Conservation (phyloP, 2,888 invertebrate species). For the Drosophila meridiana region DNA sequence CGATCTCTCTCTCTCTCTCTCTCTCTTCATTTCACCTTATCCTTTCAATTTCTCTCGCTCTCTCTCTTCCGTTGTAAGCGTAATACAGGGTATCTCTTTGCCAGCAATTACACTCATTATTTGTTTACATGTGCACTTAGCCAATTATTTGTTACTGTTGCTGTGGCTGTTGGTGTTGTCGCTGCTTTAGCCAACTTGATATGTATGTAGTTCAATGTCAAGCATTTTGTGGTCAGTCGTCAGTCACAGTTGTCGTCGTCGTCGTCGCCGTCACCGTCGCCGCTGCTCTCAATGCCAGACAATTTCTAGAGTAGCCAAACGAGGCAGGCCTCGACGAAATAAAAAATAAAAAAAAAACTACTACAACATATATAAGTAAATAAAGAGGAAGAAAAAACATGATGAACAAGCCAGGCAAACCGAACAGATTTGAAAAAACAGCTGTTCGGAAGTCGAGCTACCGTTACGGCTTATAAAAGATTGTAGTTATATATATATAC, state of each 20-base stretch:
- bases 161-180: constrained; percentile 12
- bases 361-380: neutral
- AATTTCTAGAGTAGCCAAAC: constrained; percentile 65
- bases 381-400: constrained; percentile 21
- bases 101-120: neutral
- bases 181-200: constrained; percentile 35
- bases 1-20: no score
- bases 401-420: constrained; percentile 40
- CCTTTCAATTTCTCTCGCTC: neutral
- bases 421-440: constrained; percentile 43
- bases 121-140: constrained; percentile 27
- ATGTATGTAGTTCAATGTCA: constrained; percentile 72
- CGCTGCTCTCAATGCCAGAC: constrained; percentile 74
- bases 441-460: constrained; percentile 69
- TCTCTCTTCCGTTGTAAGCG: neutral
- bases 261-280: constrained; percentile 37
- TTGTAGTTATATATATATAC: constrained; percentile 12
- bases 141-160: constrained; percentile 5
- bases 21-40: neutral
- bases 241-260: constrained; percentile 54
- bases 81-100: neutral
- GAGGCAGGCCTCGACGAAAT: constrained; percentile 40
- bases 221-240: constrained; percentile 61
- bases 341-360: constrained; percentile 8
- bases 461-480: constrained; percentile 69